These are phyloP conservation scores for Harpegnathos saltator DNA, from an alignment of 1,140 invertebrate genomes.

Conservation along the genomic window DNA sequence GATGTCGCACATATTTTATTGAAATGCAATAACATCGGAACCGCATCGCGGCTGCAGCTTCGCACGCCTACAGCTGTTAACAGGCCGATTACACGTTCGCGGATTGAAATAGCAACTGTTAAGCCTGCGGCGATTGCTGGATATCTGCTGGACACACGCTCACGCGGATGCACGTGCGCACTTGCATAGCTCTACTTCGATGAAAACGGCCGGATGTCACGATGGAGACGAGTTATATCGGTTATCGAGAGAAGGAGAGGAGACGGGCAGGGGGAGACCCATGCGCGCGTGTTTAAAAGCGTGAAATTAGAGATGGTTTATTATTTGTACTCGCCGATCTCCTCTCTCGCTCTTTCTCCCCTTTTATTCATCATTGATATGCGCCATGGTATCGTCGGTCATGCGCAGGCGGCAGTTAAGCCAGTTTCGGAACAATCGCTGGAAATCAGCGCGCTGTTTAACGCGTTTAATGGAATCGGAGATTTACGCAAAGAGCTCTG, in stretches of 20 bases:
- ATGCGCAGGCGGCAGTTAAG: too few relatives aligned
- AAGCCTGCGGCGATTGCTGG: slow-evolving; percentile 9
- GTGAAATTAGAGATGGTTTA: too few relatives aligned
- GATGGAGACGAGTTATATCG: not conserved
- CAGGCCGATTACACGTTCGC: slow-evolving; percentile 17
- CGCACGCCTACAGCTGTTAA: slow-evolving; percentile 9
- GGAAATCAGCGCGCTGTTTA: slow-evolving; percentile 19
- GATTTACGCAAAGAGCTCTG: not conserved
- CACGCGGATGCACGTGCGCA: too few relatives aligned
- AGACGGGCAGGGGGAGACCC: too few relatives aligned
- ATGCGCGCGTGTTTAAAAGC: too few relatives aligned
- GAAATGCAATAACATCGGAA: slow-evolving; percentile 31
- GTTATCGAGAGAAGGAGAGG: too few relatives aligned
- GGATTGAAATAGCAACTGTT: slow-evolving; percentile 27
- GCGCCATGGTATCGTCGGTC: too few relatives aligned
- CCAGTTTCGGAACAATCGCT: too few relatives aligned
- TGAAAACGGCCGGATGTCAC: not conserved
- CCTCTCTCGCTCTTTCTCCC: too few relatives aligned
- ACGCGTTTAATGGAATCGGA: slow-evolving; percentile 41
- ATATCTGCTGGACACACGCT: not conserved
- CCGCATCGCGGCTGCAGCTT: not conserved
- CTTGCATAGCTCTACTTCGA: too few relatives aligned
- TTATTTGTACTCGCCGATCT: too few relatives aligned
- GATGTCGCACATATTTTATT: slow-evolving; percentile 27
- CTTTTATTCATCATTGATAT: too few relatives aligned